These are phyloP conservation scores for Dendrolimus houi DNA, from an alignment of 2,888 invertebrate genomes.

Conservation along the genomic window DNA sequence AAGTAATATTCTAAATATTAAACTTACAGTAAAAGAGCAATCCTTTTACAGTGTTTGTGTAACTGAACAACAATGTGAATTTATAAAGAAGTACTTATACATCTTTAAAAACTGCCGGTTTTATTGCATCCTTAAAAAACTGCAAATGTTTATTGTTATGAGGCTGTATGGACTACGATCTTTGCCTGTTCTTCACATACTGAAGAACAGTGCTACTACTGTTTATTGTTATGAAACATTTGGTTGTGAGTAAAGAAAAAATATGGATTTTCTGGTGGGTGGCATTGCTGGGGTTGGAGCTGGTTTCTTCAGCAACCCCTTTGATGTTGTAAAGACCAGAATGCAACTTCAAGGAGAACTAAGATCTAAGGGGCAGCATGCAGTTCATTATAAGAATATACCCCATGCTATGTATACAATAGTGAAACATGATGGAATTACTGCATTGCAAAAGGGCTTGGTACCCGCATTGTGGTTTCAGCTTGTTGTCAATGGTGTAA, in stretches of 20 bases:
- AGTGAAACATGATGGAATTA: constrained; percentile 84
- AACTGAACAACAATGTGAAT: too few species aligned
- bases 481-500: constrained; percentile 76
- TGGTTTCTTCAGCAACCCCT: constrained; percentile 90
- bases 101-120: too few species aligned
- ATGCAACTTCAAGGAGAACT: constrained; percentile 93
- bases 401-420: constrained; percentile 87
- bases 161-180: too few species aligned
- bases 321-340: constrained; percentile 92
- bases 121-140: too few species aligned
- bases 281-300: constrained; percentile 86
- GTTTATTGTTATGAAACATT: too few species aligned
- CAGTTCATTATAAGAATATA: constrained; percentile 82
- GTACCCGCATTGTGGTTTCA: constrained; percentile 91
- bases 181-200: too few species aligned
- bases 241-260: background rate
- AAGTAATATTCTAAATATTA: too few species aligned
- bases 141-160: too few species aligned
- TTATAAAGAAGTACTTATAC: too few species aligned
- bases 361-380: constrained; percentile 78
- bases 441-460: constrained; percentile 86
- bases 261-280: constrained; percentile 85
- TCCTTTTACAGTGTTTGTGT: too few species aligned
- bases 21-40: too few species aligned
- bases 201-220: too few species aligned